Evolutionary conservation across 2,797 vertebrate genomes (phyloP), one percentile per base, ranked within the genome.

Genomic region (Helicolenus hilgendorfi): DNA sequence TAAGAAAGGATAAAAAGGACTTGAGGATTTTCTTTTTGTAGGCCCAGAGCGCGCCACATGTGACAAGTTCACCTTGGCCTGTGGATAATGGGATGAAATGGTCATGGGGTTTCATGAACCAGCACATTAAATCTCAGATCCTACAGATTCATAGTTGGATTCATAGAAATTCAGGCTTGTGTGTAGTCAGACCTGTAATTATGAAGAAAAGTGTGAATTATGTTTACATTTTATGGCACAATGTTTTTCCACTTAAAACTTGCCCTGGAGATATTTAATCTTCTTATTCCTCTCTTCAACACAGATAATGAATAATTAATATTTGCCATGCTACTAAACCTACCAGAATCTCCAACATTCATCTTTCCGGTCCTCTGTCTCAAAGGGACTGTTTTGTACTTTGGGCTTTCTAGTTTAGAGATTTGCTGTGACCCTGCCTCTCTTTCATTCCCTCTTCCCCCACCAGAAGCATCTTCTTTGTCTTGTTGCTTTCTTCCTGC

Each of bases 71-170:
- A 95, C 92, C 89, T 90, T 87, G 83, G 79, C 64, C 84, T 71
- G 76, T 76, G 81, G 88, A 90, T 94, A 94, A 96, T 89, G 79
- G 91, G 95, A 95, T 96, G 84, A 94, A 93, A 92, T 36, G 89
- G 88, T 91, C 91, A 78, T 33, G 74, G 72, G 60, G 59, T 68
- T 79, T 93, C 68, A 88, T 87, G 79, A 93, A 83, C 38, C 36
- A 71, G 9, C 72, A 72, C 36, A 64, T 72, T 59, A 60, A 8
- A 33, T 49, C 60, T 85, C 72, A 87, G 71, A 86, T 90, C 89
- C 92, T 87, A 29, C 58, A 70, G 65, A 69, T 75, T 69, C 38
- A 58, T 70, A 53, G 27, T 67, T 45, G 64, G 15, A 58, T 72
- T 79, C 8, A 2, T 6, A 26, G 29, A 78, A 67, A 55, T 20